Percentiles rank a stretch among this genome's conserved stretches.
Conservation (phyloP, 2,797 vertebrate species). For the Crocodylus rhombifer region DNA sequence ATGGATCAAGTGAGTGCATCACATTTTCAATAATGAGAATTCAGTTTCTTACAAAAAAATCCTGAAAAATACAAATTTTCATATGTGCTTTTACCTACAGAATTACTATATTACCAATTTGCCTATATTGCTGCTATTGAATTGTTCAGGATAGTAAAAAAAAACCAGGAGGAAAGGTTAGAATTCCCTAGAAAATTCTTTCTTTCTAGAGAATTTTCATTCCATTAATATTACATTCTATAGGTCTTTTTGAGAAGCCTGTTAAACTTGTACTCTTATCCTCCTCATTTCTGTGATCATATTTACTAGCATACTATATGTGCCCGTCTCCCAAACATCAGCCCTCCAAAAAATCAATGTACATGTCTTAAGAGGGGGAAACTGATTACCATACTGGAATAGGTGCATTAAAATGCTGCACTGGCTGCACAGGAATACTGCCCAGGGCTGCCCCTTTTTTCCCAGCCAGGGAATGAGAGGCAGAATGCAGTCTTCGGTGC, state of each 20-base stretch:
- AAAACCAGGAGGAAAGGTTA: not conserved
- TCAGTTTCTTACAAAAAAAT: not conserved
- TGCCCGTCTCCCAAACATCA: too few relatives aligned
- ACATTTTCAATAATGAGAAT: not conserved
- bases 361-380: too few relatives aligned
- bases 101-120: not conserved
- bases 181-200: not conserved
- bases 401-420: too few relatives aligned
- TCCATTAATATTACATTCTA: not conserved
- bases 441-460: too few relatives aligned
- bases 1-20: not conserved
- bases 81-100: not conserved
- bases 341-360: too few relatives aligned
- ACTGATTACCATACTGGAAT: too few relatives aligned
- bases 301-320: not conserved
- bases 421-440: too few relatives aligned
- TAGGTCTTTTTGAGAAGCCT: not conserved
- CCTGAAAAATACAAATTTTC: not conserved
- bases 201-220: not conserved
- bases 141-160: conserved; percentile 25
- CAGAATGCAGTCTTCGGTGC: too few relatives aligned
- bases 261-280: not conserved
- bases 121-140: not conserved
- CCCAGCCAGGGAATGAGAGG: too few relatives aligned
- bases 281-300: not conserved